Conservation (phyloP, 2,113 vertebrate species). For the Hyperoodon ampullatus region DNA sequence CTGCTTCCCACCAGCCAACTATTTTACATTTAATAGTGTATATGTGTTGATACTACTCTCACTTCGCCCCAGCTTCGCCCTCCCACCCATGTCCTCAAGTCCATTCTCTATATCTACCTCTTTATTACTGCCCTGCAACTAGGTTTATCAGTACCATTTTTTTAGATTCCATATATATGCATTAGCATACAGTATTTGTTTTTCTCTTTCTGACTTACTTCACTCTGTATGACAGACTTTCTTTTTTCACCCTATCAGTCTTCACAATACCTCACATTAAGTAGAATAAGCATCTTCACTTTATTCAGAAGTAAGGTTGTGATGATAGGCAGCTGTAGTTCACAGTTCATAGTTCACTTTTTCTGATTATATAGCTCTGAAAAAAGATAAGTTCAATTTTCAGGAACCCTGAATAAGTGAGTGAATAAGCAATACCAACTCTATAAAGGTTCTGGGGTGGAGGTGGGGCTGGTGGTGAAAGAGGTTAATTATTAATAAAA, state of each 20-base stretch:
- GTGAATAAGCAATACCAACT: neutral
- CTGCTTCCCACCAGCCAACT: no score
- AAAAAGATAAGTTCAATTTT: neutral
- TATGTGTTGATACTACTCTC: no score
- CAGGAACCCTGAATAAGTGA: neutral
- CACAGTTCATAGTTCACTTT: neutral
- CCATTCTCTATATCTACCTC: no score
- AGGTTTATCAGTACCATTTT: no score
- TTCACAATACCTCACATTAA: neutral
- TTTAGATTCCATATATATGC: no score
- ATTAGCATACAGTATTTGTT: no score
- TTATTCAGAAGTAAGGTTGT: neutral
- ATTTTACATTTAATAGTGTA: no score
- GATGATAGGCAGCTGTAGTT: neutral
- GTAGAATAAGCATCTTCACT: accelerated
- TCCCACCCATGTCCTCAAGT: no score
- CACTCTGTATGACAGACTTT: neutral
- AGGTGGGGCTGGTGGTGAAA: neutral
- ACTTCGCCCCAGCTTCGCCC: no score
- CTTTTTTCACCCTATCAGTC: neutral
- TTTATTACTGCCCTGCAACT: no score
- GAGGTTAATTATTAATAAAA: neutral
- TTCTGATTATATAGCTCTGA: neutral
- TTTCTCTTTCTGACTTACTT: no score
- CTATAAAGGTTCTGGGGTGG: neutral